These are phyloP conservation scores for Syndactyla subalaris DNA, from an alignment of 2,797 vertebrate species.

Conservation along the genomic window DNA sequence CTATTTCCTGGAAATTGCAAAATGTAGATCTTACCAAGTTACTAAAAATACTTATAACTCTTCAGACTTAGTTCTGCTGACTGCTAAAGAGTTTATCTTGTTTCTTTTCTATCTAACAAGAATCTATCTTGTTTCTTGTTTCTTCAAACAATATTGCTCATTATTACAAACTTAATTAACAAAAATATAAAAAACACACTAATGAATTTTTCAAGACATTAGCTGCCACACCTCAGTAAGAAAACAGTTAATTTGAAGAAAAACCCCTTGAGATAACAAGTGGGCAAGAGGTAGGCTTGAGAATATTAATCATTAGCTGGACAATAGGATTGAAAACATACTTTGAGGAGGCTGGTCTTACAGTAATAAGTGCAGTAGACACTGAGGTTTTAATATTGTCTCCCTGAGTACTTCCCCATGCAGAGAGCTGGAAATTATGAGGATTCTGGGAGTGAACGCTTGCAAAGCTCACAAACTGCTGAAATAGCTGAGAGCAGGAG, in stretches of 20 bases:
- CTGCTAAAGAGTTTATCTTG: neutral
- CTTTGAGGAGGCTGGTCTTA: neutral
- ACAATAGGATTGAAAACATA: neutral
- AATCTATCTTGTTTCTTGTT: neutral
- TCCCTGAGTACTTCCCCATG: neutral
- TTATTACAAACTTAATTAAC: neutral
- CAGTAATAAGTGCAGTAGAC: neutral
- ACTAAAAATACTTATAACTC: neutral
- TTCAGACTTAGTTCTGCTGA: neutral
- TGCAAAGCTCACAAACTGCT: neutral
- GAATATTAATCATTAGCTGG: neutral
- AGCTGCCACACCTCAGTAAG: neutral
- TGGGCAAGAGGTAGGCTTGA: neutral
- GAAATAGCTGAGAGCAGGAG: neutral
- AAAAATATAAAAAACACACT: neutral
- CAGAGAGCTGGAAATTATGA: neutral
- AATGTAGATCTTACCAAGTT: neutral
- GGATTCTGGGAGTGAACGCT: neutral
- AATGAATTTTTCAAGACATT: neutral
- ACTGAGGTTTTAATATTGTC: neutral
- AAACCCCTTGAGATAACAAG: neutral
- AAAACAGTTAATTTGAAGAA: neutral
- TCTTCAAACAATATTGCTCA: neutral
- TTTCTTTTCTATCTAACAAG: neutral
- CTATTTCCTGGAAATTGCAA: neutral